These are phyloP conservation scores for Salvelinus namaycush DNA, from an alignment of 2,113 vertebrate genomes.

Conservation along the genomic window DNA sequence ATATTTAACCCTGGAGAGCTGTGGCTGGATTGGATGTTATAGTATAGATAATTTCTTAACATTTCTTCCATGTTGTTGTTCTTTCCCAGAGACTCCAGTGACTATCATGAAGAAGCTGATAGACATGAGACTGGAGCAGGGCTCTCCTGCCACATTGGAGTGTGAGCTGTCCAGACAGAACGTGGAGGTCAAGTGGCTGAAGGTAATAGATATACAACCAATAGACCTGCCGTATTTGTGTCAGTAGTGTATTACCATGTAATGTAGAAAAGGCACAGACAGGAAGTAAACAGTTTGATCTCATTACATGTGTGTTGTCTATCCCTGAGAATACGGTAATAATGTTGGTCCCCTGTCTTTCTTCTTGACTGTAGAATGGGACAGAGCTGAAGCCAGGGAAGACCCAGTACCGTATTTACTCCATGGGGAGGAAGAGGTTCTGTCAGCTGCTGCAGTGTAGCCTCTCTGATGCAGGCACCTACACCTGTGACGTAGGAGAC, in stretches of 20 bases:
- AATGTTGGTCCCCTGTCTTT: not conserved
- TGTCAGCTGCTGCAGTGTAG: conserved; percentile 68
- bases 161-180: conserved; percentile 87
- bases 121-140: conserved; percentile 82
- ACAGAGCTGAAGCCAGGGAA: conserved; percentile 72
- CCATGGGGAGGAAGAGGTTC: conserved; percentile 78
- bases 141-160: conserved; percentile 78
- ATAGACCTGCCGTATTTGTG: not conserved
- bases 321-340: not conserved
- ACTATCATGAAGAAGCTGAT: conserved; percentile 76
- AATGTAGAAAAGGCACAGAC: not conserved
- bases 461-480: conserved; percentile 64
- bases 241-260: not conserved
- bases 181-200: conserved; percentile 84
- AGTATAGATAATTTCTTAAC: not conserved
- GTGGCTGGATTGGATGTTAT: no score
- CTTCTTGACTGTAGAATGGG: conserved; percentile 64
- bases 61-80: not conserved
- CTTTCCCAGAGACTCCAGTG: conserved; percentile 82
- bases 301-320: not conserved
- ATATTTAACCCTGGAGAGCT: no score
- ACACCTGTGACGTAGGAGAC: conserved; percentile 73
- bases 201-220: conserved; percentile 72
- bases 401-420: conserved; percentile 77
- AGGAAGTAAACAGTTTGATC: not conserved